Conservation (phyloP, 2,797 vertebrate genomes). For the Vireo griseus region DNA sequence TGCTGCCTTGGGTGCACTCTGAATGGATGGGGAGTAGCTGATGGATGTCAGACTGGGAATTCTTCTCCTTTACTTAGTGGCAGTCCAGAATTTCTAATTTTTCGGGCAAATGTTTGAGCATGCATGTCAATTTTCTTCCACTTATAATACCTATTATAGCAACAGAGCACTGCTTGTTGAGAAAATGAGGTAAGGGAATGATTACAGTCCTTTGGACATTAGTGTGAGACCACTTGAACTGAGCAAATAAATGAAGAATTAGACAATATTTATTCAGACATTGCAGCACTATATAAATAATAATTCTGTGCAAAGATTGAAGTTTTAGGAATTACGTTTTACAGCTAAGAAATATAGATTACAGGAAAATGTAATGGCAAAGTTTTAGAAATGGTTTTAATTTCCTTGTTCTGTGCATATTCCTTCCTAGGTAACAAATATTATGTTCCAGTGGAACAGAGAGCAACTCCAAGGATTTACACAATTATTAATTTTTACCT, state of each 20-base stretch:
- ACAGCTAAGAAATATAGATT: not conserved
- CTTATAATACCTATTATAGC: not conserved
- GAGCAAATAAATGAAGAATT: not conserved
- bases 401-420: not conserved
- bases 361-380: not conserved
- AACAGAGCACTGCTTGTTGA: not conserved
- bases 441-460: not conserved
- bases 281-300: not conserved
- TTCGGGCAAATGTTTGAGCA: slow-evolving; percentile 22
- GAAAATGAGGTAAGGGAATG: not conserved
- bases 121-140: slow-evolving; percentile 41
- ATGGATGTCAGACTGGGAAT: not conserved
- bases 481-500: not conserved
- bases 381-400: not conserved
- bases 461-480: not conserved
- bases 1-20: not conserved
- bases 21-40: not conserved
- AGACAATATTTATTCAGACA: not conserved
- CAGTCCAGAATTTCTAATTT: not conserved
- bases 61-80: not conserved
- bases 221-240: not conserved
- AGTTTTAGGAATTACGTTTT: not conserved
- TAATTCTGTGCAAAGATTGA: not conserved
- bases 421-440: not conserved
- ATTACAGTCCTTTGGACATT: not conserved